Base-by-base conservation (phyloP, 2,888 invertebrate species). In the Calameuta idolon region DNA sequence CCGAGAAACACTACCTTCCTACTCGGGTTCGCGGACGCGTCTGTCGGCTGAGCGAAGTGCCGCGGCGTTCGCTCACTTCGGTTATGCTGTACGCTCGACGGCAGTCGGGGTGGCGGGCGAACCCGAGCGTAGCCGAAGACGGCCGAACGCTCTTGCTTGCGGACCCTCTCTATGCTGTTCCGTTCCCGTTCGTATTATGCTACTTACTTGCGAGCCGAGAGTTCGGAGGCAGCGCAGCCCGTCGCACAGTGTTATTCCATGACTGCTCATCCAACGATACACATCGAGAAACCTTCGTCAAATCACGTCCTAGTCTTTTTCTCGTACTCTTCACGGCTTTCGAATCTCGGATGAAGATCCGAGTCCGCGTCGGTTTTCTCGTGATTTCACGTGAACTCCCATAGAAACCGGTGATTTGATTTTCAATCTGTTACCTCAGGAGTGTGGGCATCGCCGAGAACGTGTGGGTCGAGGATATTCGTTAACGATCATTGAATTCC, bases 21-120 rank as follows among this genome's bases (percentile, higher is more conserved):
- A 81, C 83, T 87, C 87, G 88, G 86, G 86, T 87, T 90, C 91
- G 89, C 91, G 90, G 87, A 90, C 90, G 91, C 91, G 89, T 91
- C 90, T 91, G 90, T 85, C 88, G 84, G 83, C 82, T 80, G 87
- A 85, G 82, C 86, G 85, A 81, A 83, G 83, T 86, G 87, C 86
- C 88, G 88, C 86, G 85, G 83, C 85, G 87, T 84, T 87, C 88
- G 87, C 74, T 74, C 74, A 30, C 74, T 74, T 35, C 74, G 74
- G 34, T 5, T 55, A 23, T 55, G 34, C 37, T 74, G 23, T 33
- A 35, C n/a, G 34, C 74, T 34, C 34, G 35, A 33, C 34, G 37
- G 30, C 74, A 31, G 74, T 35, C 34, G 74, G 34, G 74, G 74
- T 37, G 74, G n/a, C 35, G 74, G 23, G 74, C 34, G 35, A 37